A percentile compares a stretch with the other conserved stretches of the same genome.
phyloP scores from a whole-genome alignment of 2,888 invertebrate species.

The Nephrotoma guestfalica region DNA sequence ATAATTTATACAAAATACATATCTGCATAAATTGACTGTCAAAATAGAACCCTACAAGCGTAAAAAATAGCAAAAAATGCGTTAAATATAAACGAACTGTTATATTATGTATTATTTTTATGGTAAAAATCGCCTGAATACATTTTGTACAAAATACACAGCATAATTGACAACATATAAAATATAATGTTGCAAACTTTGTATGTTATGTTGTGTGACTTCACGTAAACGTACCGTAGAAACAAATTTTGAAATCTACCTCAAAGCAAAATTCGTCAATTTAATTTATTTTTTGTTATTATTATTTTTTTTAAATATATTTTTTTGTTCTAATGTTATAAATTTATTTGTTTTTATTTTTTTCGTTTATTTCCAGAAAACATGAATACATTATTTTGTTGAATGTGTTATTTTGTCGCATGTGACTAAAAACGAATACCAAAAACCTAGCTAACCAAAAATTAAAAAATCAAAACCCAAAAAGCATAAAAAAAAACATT shows the following conservation, averaged over 20 bases:
- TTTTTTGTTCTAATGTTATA: neutral
- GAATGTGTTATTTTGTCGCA: neutral
- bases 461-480: neutral
- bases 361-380: neutral
- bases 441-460: neutral
- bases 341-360: neutral
- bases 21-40: neutral
- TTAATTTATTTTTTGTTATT: neutral
- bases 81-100: neutral
- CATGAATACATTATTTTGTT: neutral
- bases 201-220: neutral
- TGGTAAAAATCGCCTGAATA: neutral
- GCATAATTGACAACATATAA: neutral
- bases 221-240: neutral
- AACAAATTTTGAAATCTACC: neutral
- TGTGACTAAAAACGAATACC: neutral
- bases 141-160: neutral
- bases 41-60: neutral
- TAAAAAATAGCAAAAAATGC: neutral
- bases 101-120: neutral
- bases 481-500: neutral
- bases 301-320: neutral
- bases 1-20: neutral
- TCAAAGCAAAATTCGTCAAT: neutral
- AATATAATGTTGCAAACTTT: neutral